Percentiles rank a stretch among this genome's conserved stretches.
phyloP scores from a whole-genome alignment of 2,113 vertebrate genomes.

The Ondatra zibethicus region DNA sequence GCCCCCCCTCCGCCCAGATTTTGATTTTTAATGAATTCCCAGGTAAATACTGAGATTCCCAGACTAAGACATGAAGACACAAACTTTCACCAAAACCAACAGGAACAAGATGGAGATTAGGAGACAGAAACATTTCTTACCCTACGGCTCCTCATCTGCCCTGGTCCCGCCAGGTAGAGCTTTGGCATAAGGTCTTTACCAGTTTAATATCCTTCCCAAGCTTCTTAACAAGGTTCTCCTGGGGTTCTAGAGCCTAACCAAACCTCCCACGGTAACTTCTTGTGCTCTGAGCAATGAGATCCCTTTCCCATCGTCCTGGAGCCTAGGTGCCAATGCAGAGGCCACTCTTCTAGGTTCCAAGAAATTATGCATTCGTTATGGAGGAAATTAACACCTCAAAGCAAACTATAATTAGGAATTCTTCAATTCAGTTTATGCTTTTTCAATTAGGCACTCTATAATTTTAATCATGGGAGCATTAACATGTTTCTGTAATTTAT shows the following conservation, averaged over 20 bases:
- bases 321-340: conserved; percentile 74
- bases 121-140: neutral
- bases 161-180: neutral
- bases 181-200: neutral
- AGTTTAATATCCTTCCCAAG: neutral
- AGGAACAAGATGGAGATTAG: neutral
- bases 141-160: neutral
- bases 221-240: neutral
- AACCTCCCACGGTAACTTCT: conserved; percentile 52
- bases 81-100: neutral
- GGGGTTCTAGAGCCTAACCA: neutral
- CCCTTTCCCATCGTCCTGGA: conserved; percentile 78
- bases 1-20: accelerated
- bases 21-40: neutral
- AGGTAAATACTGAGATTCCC: neutral
- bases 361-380: conserved; percentile 88
- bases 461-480: conserved; percentile 92
- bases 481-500: conserved; percentile 91
- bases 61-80: neutral
- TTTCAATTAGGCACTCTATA: conserved; percentile 91
- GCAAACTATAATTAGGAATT: conserved; percentile 92
- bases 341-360: conserved; percentile 84
- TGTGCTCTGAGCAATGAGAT: conserved; percentile 70
- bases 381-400: conserved; percentile 90
- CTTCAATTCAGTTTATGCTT: conserved; percentile 90